phyloP scores from a whole-genome alignment of 2,797 vertebrate species.

The Neolamprologus multifasciatus region DNA sequence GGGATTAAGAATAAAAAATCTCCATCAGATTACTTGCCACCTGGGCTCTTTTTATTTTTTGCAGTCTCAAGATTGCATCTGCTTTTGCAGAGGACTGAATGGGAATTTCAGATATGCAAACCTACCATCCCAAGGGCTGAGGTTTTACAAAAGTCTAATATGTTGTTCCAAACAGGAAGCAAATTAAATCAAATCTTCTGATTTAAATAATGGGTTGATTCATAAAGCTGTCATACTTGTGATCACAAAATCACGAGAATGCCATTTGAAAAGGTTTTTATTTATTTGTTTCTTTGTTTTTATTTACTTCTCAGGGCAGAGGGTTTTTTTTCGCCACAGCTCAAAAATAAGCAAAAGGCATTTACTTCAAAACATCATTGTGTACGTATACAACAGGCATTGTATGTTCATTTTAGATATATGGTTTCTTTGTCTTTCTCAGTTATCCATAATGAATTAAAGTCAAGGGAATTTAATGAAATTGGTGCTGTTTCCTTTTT shows the following conservation, averaged over 20 bases:
- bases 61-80: background rate
- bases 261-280: slow-evolving; percentile 12
- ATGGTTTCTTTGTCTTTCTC: background rate
- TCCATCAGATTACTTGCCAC: background rate
- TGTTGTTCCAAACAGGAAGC: background rate
- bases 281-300: background rate
- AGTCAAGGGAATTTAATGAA: background rate
- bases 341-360: background rate
- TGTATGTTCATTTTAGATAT: background rate
- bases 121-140: background rate
- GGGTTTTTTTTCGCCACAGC: background rate
- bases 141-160: background rate
- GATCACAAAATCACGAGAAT: slow-evolving; percentile 17
- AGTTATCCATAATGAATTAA: no score
- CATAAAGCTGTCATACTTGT: slow-evolving; percentile 11
- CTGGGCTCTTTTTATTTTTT: background rate
- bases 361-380: background rate
- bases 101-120: background rate
- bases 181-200: background rate
- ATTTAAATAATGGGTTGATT: slow-evolving; percentile 14
- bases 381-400: background rate
- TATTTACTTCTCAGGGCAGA: background rate
- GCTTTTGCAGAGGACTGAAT: background rate
- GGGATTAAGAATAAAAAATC: background rate
- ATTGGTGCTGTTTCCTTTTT: background rate